These are phyloP conservation scores for Mixornis gularis DNA, from an alignment of 2,113 vertebrate species.

Conservation along the genomic window DNA sequence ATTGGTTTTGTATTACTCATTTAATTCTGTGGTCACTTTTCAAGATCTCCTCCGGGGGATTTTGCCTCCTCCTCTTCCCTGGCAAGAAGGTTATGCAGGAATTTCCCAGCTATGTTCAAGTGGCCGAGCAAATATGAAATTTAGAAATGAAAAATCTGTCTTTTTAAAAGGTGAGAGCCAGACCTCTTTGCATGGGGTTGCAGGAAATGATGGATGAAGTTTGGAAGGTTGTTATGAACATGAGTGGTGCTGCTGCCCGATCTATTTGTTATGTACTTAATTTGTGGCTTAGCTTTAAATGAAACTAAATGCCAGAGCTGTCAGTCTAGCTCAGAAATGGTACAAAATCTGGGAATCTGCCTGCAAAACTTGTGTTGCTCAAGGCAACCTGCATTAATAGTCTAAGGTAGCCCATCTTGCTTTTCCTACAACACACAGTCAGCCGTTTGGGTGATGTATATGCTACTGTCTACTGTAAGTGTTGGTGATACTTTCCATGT, in stretches of 20 bases:
- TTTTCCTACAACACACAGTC: not conserved
- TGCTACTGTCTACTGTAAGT: not conserved
- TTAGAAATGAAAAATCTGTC: not conserved
- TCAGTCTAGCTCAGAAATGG: not conserved
- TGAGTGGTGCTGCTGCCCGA: not conserved
- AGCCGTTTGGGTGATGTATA: slow-evolving; percentile 1
- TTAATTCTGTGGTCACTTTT: not conserved
- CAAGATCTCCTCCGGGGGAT: not conserved
- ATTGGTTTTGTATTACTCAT: not conserved
- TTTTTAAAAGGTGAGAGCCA: not conserved
- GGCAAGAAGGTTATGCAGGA: not conserved
- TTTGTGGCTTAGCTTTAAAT: slow-evolving; percentile 18
- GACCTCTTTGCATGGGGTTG: not conserved
- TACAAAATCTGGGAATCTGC: not conserved
- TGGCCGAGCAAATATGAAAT: not conserved
- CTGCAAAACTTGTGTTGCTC: not conserved
- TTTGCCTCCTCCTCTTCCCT: not conserved
- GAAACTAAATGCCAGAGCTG: slow-evolving; percentile 7
- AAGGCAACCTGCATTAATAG: not conserved
- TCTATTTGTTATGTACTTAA: slow-evolving; percentile 15
- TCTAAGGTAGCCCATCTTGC: not conserved
- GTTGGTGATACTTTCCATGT: not conserved
- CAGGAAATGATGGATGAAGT: not conserved
- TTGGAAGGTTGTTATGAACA: not conserved
- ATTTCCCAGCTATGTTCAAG: not conserved